Evolutionary conservation across 2,888 invertebrate genomes (phyloP), one percentile per base, ranked within the genome.

Genomic region (Drosophila quinaria): DNA sequence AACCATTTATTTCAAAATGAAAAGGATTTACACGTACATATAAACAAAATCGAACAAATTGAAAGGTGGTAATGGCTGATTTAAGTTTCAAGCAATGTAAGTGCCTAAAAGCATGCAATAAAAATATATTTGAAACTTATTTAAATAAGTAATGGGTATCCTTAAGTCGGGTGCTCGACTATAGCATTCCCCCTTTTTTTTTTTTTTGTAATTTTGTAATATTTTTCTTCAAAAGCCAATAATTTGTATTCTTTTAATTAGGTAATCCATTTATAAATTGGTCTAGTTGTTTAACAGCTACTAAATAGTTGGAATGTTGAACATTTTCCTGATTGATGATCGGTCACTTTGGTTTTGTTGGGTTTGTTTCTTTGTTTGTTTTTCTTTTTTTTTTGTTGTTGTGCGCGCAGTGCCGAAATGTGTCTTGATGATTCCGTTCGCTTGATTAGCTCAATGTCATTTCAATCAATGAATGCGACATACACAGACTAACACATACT

Each of bases 371-470:
- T n/a, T n/a, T n/a, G n/a, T n/a, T n/a, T n/a, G n/a, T n/a, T n/a
- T n/a, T n/a, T n/a, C n/a, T 10, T 9, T 50, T 33, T 5, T 46
- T 1, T 29, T 29, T 3, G 11, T 55, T 44, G 29, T 42, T 42
- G 10, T 47, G 22, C 13, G 22, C 35, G 1, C 42, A 37, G 59
- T 39, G 17, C 51, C 31, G 47, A 52, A 61, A 46, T 42, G 19
- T 70, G 33, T 22, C 17, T 59, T 55, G 67, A 52, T 37, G 49
- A 55, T 46, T 64, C 50, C 33, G 59, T 62, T 56, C 68, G 59
- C 58, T 78, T 64, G 74, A 78, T 74, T 71, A 64, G 70, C 80
- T 68, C 80, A 80, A 80, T 74, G 80, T 69, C 80, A 77, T 72
- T 80, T 80, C 58, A 77, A 80, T 80, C 77, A 80, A 74, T 65